A percentile compares a stretch with the other conserved stretches of the same genome.
Conservation (phyloP, 2,888 invertebrate genomes). For the Cerastis rubricosa region DNA sequence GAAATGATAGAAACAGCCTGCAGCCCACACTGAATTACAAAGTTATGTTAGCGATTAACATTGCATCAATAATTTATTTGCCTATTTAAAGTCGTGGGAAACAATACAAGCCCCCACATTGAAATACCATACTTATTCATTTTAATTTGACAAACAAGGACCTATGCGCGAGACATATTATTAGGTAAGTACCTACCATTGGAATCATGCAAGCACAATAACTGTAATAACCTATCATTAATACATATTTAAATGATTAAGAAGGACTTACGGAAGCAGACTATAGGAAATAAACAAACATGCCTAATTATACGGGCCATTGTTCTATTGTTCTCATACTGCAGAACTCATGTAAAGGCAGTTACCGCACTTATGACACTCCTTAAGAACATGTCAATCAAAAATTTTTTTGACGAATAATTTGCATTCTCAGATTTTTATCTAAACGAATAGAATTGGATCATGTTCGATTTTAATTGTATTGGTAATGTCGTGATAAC, state of each 20-base stretch:
- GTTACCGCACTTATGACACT: slow-evolving; percentile 42
- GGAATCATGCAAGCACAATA: slow-evolving; percentile 1
- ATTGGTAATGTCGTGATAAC: slow-evolving; percentile 35
- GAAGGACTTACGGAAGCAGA: slow-evolving; percentile 67
- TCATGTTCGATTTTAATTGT: slow-evolving; percentile 41
- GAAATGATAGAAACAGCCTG: not conserved
- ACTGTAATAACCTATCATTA: slow-evolving; percentile 34
- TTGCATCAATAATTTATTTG: slow-evolving; percentile 32
- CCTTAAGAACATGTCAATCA: slow-evolving; percentile 76
- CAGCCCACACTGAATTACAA: slow-evolving; percentile 28
- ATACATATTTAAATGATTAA: slow-evolving; percentile 36
- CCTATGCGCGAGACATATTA: not conserved
- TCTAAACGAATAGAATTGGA: slow-evolving; percentile 54
- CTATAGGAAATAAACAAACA: slow-evolving; percentile 74
- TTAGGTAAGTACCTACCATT: not conserved
- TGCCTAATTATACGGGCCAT: slow-evolving; percentile 70
- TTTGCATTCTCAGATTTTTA: slow-evolving; percentile 69
- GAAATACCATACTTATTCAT: slow-evolving; percentile 8
- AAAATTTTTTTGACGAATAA: slow-evolving; percentile 56
- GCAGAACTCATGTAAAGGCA: slow-evolving; percentile 50
- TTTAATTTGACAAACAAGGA: not conserved
- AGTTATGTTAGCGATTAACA: slow-evolving; percentile 14
- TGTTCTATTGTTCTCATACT: slow-evolving; percentile 76
- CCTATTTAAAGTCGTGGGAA: slow-evolving; percentile 38
- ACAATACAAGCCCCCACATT: slow-evolving; percentile 21